These are phyloP conservation scores for Pseudochirops corinnae DNA, from an alignment of 2,797 vertebrate species.

Conservation along the genomic window DNA sequence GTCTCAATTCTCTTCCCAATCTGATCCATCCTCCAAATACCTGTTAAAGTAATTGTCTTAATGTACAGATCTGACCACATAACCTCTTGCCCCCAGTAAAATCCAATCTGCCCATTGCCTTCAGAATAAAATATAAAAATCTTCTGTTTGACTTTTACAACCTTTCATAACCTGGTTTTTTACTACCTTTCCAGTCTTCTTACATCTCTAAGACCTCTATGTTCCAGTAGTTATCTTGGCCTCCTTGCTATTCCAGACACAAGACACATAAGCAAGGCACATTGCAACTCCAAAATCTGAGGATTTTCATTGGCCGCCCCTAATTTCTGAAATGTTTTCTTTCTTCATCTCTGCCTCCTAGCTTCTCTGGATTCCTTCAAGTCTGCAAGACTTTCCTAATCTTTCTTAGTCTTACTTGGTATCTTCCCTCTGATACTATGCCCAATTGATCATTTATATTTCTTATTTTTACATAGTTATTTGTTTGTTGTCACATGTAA, in stretches of 20 bases:
- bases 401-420: not conserved
- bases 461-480: not conserved
- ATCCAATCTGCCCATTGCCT: not conserved
- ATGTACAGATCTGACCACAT: not conserved
- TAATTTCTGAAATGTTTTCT: not conserved
- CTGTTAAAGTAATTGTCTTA: not conserved
- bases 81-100: not conserved
- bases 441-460: not conserved
- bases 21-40: not conserved
- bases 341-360: not conserved
- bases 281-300: not conserved
- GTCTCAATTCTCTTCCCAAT: not conserved
- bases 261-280: not conserved
- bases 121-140: not conserved
- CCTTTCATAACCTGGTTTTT: not conserved
- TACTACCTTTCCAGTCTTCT: not conserved
- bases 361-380: not conserved
- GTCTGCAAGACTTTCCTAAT: not conserved
- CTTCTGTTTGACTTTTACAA: not conserved
- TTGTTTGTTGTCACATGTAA: not conserved
- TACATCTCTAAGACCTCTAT: not conserved
- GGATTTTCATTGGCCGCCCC: not conserved
- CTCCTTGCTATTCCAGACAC: not conserved
- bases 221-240: not conserved
- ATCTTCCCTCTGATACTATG: not conserved